These are phyloP conservation scores for Notolepis coatsorum DNA, from an alignment of 2,797 vertebrate species.

Conservation along the genomic window DNA sequence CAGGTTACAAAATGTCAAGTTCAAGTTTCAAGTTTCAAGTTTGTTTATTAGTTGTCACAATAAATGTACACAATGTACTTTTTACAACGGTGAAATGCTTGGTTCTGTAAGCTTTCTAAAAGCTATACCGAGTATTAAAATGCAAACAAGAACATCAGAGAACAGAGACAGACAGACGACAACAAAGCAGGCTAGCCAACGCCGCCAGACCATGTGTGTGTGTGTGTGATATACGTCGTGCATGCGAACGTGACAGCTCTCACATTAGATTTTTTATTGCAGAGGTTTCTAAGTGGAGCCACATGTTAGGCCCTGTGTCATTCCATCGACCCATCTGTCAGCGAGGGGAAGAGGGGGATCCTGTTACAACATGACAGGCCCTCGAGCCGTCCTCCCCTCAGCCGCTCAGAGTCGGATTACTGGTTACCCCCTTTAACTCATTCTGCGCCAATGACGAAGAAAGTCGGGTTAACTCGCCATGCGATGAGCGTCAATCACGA, in stretches of 20 bases:
- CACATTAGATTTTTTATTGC: constrained; percentile 12
- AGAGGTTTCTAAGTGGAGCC: constrained; percentile 9
- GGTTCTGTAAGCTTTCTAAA: too few species aligned
- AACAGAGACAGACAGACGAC: constrained; percentile 47
- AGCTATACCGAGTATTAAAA: neutral
- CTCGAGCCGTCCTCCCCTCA: constrained; percentile 4
- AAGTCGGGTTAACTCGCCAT: too few species aligned
- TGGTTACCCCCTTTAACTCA: too few species aligned
- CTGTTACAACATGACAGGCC: neutral
- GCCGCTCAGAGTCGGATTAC: neutral
- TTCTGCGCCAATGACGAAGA: too few species aligned
- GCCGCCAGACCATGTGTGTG: neutral
- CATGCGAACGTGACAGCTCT: neutral
- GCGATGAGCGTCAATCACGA: too few species aligned
- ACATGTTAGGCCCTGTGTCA: neutral
- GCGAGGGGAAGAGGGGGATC: neutral
- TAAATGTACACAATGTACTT: too few species aligned
- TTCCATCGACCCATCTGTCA: neutral
- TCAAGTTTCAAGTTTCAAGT: neutral
- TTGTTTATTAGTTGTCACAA: too few species aligned
- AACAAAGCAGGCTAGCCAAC: neutral
- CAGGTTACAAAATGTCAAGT: neutral
- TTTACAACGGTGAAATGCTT: too few species aligned
- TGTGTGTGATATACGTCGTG: constrained; percentile 2
- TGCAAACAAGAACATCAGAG: constrained; percentile 7